phyloP scores from a whole-genome alignment of 2,113 vertebrate genomes.

The Corythoichthys intestinalis region DNA sequence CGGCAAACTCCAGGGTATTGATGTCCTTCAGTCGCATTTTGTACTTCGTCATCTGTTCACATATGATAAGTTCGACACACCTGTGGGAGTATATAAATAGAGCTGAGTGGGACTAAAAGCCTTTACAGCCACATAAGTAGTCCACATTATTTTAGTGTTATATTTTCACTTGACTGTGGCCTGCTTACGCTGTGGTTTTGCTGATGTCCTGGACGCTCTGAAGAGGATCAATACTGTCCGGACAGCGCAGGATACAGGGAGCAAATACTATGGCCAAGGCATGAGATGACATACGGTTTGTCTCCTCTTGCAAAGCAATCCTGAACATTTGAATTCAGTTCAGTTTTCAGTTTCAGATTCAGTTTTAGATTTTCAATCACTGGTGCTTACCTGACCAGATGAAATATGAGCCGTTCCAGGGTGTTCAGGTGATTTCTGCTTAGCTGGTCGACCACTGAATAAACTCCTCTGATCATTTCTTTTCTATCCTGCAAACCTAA shows the following conservation, averaged over 20 bases:
- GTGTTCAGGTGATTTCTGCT: conserved; percentile 92
- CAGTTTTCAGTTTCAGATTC: background rate
- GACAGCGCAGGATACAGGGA: conserved; percentile 95
- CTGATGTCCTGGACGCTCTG: conserved; percentile 96
- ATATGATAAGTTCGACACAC: conserved; percentile 91
- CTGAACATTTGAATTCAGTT: conserved; percentile 61
- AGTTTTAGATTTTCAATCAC: background rate
- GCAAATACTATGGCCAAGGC: conserved; percentile 97
- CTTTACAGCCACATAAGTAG: background rate
- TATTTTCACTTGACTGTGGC: background rate
- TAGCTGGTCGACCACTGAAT: conserved; percentile 93
- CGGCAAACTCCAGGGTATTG: conserved; percentile 93
- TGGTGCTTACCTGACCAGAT: conserved; percentile 85
- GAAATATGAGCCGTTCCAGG: conserved; percentile 93
- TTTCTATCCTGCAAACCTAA: conserved; percentile 91
- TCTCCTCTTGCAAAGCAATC: conserved; percentile 92
- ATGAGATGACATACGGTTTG: conserved; percentile 97
- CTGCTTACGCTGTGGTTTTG: conserved; percentile 95
- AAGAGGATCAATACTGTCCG: conserved; percentile 89
- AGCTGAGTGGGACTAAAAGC: conserved; percentile 2
- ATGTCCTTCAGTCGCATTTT: conserved; percentile 94
- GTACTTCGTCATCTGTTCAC: conserved; percentile 98
- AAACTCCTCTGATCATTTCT: conserved; percentile 86
- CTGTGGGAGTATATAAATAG: conserved; percentile 55
- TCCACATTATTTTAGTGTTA: background rate